These are phyloP conservation scores for Macroramphosus scolopax DNA, from an alignment of 2,797 vertebrate genomes.

Conservation along the genomic window DNA sequence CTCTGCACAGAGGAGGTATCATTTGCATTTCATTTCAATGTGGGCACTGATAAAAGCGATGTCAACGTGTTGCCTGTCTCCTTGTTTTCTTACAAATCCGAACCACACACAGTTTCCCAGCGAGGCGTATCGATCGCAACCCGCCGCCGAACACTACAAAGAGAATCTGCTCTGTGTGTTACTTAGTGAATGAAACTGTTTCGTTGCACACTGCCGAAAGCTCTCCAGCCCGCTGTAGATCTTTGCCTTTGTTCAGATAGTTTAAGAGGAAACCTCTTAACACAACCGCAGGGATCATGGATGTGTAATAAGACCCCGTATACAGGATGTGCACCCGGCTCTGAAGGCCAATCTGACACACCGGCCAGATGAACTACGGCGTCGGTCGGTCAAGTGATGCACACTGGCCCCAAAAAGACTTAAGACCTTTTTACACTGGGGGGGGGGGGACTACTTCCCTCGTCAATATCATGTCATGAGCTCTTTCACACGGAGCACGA, in stretches of 20 bases:
- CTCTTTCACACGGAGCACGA: too few relatives aligned
- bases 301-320: too few relatives aligned
- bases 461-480: too few relatives aligned
- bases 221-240: conserved; percentile 3
- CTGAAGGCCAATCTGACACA: too few relatives aligned
- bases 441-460: too few relatives aligned
- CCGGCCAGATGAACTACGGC: too few relatives aligned
- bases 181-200: conserved; percentile 2
- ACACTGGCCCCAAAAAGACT: too few relatives aligned
- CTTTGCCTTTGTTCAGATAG: conserved; percentile 5
- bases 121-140: conserved; percentile 19
- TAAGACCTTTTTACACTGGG: too few relatives aligned
- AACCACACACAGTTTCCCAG: conserved; percentile 3
- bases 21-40: conserved; percentile 6
- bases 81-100: conserved; percentile 18
- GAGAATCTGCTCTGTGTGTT: conserved; percentile 21
- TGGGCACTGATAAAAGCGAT: conserved; percentile 7
- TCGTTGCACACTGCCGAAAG: conserved; percentile 23
- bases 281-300: background rate
- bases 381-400: too few relatives aligned
- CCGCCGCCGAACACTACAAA: conserved; percentile 20
- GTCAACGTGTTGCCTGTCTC: conserved; percentile 3
- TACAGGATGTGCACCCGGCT: too few relatives aligned
- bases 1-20: background rate
- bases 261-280: too few relatives aligned